phyloP scores from a whole-genome alignment of 2,797 vertebrate species.

The Nyctibius grandis region DNA sequence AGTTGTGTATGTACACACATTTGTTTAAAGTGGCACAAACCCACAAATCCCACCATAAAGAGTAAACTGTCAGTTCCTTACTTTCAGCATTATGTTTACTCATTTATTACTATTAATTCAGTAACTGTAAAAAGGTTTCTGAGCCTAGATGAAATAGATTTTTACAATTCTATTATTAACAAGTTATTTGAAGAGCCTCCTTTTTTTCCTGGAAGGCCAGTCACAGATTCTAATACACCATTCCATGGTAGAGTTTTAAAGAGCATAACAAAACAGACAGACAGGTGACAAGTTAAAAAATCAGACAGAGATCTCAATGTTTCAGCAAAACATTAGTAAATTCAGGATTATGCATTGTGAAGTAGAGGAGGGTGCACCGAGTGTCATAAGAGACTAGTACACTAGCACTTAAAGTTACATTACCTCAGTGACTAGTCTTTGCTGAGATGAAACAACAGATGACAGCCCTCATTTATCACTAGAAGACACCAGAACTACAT shows the following conservation, averaged over 20 bases:
- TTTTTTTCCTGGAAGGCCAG: background rate
- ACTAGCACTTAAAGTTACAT: background rate
- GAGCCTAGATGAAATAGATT: background rate
- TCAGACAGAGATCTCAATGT: background rate
- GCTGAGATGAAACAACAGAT: background rate
- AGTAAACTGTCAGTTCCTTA: background rate
- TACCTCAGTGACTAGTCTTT: background rate
- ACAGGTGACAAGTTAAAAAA: background rate
- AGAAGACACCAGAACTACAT: background rate
- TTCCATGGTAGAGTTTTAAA: background rate
- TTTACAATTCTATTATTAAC: background rate
- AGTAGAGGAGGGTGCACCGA: background rate
- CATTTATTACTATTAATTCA: background rate
- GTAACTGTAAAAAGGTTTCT: background rate
- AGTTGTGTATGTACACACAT: background rate
- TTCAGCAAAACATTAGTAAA: background rate
- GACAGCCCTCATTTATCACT: background rate
- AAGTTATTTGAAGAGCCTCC: background rate
- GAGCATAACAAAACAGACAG: background rate
- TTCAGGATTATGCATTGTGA: background rate
- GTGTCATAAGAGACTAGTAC: background rate
- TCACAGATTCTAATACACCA: background rate
- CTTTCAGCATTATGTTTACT: background rate
- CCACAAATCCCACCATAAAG: background rate
- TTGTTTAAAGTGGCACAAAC: background rate